Percentiles rank a stretch among this genome's conserved stretches.
Evolutionary conservation across 2,113 vertebrate species (phyloP).

Genomic region (Gambusia holbrooki): DNA sequence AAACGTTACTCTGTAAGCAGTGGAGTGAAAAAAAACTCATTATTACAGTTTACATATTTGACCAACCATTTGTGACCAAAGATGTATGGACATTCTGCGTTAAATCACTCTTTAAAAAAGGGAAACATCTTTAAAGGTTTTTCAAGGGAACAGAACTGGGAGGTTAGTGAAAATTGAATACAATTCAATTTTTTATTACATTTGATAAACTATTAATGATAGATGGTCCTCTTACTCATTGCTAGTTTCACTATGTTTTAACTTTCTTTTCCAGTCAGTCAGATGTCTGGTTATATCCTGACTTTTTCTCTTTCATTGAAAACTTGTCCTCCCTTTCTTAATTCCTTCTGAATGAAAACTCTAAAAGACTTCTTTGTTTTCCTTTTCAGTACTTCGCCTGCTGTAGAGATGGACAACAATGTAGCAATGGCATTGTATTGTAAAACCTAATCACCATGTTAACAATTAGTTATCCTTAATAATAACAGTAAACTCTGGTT

Average conservation of each 20-base stretch:
- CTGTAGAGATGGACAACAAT: no score
- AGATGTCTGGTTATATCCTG: background rate
- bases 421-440: no score
- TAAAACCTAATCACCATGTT: no score
- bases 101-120: background rate
- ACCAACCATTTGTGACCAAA: background rate
- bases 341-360: background rate
- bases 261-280: background rate
- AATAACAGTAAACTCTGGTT: no score
- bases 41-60: constrained; percentile 14
- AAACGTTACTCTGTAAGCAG: constrained; percentile 43
- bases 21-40: constrained; percentile 6
- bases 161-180: background rate
- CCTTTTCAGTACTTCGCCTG: no score
- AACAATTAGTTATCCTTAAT: no score
- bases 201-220: background rate
- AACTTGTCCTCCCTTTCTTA: background rate
- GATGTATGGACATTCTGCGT: background rate
- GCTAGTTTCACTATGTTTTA: background rate
- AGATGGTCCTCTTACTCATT: background rate
- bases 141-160: no score
- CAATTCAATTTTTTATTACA: background rate
- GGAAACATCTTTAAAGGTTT: no score
- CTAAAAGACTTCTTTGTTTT: no score
- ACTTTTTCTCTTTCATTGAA: background rate